A percentile compares a stretch with the other conserved stretches of the same genome.
Conservation (phyloP, 2,888 invertebrate species). For the Apotomis capreana region DNA sequence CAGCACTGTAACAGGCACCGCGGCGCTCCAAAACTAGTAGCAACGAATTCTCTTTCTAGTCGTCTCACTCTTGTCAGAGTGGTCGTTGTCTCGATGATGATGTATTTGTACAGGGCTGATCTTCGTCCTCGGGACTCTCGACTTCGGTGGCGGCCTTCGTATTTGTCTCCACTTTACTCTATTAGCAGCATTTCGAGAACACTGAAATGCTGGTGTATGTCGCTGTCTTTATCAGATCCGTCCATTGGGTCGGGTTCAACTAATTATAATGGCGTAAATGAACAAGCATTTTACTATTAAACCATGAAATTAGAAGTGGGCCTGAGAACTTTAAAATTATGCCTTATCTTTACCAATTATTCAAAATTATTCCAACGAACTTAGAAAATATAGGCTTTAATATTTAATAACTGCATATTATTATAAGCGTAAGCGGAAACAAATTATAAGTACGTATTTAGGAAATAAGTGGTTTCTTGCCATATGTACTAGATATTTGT, state of each 20-base stretch:
- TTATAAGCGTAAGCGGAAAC: slow-evolving; percentile 21
- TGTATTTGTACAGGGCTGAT: no score
- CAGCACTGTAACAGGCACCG: no score
- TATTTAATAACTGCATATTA: slow-evolving; percentile 21
- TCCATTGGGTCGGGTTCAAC: neutral
- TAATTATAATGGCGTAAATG: slow-evolving; percentile 9
- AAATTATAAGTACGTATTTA: slow-evolving; percentile 13
- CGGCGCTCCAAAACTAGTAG: no score
- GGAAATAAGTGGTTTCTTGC: neutral
- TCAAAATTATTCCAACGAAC: slow-evolving; percentile 28
- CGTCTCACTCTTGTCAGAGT: no score
- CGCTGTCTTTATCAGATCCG: no score
- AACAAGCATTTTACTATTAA: slow-evolving; percentile 20
- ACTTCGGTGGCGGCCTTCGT: no score
- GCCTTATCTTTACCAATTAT: slow-evolving; percentile 32
- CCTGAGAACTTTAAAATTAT: slow-evolving; percentile 23
- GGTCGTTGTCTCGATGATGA: no score
- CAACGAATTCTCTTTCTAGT: neutral
- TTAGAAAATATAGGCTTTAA: slow-evolving; percentile 29
- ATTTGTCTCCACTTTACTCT: no score
- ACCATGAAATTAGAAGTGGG: slow-evolving; percentile 33
- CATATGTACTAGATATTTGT: neutral
- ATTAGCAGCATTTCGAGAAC: no score
- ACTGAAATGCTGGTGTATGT: no score
- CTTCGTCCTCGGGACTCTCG: no score